Conservation (phyloP, 2,797 vertebrate species). For the Botia almorhae region DNA sequence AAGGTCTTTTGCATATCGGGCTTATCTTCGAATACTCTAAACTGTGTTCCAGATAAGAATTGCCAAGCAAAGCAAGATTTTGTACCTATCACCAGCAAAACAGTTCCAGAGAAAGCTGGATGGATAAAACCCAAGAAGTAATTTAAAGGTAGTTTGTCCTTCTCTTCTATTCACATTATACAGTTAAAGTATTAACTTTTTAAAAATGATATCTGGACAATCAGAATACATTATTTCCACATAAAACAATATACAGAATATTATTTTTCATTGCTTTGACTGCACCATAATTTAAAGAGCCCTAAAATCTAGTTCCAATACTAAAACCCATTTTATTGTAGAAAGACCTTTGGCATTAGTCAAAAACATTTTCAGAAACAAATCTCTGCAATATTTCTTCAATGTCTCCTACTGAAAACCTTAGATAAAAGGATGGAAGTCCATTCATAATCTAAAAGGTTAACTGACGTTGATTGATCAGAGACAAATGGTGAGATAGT, state of each 20-base stretch:
- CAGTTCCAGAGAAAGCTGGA: neutral
- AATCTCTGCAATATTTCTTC: neutral
- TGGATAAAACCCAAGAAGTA: neutral
- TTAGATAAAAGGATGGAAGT: neutral
- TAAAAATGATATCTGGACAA: neutral
- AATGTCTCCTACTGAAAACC: neutral
- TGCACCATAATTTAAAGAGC: neutral
- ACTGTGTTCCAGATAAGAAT: constrained; percentile 28
- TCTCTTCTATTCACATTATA: neutral
- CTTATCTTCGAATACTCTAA: constrained; percentile 37
- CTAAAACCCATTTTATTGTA: neutral
- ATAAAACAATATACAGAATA: neutral
- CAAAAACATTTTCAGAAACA: neutral
- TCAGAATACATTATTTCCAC: constrained; percentile 10
- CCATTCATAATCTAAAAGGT: neutral
- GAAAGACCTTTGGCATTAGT: neutral
- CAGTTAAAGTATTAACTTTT: neutral
- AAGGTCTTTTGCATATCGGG: constrained; percentile 39
- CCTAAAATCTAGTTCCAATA: neutral
- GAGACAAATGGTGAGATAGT: neutral
- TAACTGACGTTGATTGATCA: constrained; percentile 3
- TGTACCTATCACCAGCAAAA: constrained; percentile 50
- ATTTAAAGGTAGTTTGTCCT: neutral
- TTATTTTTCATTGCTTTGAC: neutral
- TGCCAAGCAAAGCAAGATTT: constrained; percentile 43